Evolutionary conservation across 1,140 invertebrate species (phyloP).

Genomic region (Daktulosphaira vitifoliae): DNA sequence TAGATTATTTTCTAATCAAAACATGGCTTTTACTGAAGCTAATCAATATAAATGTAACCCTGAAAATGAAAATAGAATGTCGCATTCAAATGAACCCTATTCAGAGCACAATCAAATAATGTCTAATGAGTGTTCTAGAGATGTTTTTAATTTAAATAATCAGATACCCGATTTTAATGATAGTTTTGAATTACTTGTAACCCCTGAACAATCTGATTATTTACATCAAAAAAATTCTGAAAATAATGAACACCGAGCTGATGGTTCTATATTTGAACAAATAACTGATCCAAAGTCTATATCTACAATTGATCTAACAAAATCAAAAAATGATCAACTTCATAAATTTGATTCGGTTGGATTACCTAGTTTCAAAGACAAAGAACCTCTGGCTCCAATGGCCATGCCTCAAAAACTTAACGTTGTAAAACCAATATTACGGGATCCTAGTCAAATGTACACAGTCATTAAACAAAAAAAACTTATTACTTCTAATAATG

Average conservation of each 20-base stretch:
- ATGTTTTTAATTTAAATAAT: constrained; percentile 24
- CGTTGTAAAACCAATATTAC: constrained; percentile 12
- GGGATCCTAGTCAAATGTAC: constrained; percentile 11
- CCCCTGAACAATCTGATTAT: not conserved
- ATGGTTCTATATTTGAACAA: constrained; percentile 25
- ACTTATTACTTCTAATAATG: not conserved
- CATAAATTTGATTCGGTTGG: not conserved
- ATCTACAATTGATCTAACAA: not conserved
- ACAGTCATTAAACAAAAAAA: constrained; percentile 28
- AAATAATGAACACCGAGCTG: not conserved
- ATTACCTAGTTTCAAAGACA: constrained; percentile 13
- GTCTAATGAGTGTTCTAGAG: not conserved
- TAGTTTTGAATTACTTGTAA: constrained; percentile 3
- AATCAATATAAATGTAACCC: not conserved
- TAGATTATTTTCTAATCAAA: not conserved
- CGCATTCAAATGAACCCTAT: not conserved
- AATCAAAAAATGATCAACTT: not conserved
- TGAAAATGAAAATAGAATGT: not conserved
- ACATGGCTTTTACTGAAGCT: not conserved
- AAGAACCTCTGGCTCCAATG: constrained; percentile 17
- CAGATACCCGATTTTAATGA: constrained; percentile 17
- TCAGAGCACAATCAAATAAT: not conserved
- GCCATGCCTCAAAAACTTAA: constrained; percentile 1
- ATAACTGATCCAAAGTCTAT: not conserved
- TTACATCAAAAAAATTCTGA: constrained; percentile 1